A percentile compares a stretch with the other conserved stretches of the same genome.
Evolutionary conservation across 1,140 invertebrate genomes (phyloP).

Genomic region (Sinella curviseta): DNA sequence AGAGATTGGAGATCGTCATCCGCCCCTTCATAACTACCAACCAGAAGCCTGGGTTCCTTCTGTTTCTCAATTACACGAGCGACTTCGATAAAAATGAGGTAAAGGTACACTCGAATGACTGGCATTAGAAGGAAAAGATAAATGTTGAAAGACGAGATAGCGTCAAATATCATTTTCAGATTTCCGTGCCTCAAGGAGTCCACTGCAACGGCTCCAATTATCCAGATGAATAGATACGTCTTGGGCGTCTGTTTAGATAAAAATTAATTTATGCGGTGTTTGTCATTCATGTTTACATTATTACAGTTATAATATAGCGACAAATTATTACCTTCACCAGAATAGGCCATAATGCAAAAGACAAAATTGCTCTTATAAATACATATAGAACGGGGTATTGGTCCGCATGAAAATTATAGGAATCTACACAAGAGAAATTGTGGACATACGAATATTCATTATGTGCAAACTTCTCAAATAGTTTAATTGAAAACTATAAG

Average conservation of each 20-base stretch:
- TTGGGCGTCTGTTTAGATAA: conserved; percentile 21
- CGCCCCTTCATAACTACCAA: conserved; percentile 15
- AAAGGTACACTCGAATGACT: conserved; percentile 21
- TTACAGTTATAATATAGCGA: background rate
- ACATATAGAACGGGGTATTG: conserved; percentile 31
- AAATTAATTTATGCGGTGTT: background rate
- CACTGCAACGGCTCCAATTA: conserved; percentile 7
- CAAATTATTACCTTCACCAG: conserved; percentile 20
- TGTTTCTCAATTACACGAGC: conserved; percentile 32
- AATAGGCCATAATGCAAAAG: conserved; percentile 19
- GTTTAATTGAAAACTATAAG: too few species aligned
- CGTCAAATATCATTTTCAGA: conserved; percentile 34
- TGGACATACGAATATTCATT: too few species aligned
- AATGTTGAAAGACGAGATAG: conserved; percentile 26
- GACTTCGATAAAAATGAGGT: conserved; percentile 28
- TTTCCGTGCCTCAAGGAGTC: conserved; percentile 29
- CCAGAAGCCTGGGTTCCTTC: background rate
- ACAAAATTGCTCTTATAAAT: conserved; percentile 19
- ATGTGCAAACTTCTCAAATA: too few species aligned
- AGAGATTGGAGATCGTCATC: conserved; percentile 1
- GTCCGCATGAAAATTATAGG: conserved; percentile 18
- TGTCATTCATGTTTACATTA: background rate
- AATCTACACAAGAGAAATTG: conserved; percentile 24
- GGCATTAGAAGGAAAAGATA: conserved; percentile 34
- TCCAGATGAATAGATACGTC: conserved; percentile 25